These are phyloP conservation scores for Drosophila nr. perissopoda DNA, from an alignment of 2,888 invertebrate species.

Conservation along the genomic window DNA sequence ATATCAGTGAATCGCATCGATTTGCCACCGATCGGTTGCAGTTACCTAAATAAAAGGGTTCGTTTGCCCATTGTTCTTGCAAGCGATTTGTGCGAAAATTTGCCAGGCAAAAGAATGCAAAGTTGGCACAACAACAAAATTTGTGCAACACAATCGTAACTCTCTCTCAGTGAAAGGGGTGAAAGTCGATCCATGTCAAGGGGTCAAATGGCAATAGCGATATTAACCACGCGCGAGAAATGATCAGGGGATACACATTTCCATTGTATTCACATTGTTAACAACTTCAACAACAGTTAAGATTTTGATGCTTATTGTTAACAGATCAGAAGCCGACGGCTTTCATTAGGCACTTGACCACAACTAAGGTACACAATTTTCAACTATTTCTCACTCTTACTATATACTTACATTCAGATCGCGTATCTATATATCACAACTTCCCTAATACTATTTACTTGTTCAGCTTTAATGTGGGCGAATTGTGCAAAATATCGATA, in stretches of 20 bases:
- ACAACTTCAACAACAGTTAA: background rate
- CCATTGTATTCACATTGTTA: conserved; percentile 6
- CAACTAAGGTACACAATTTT: background rate
- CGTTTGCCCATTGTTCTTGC: conserved; percentile 26
- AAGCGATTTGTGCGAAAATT: conserved; percentile 61
- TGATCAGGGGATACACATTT: conserved; percentile 17
- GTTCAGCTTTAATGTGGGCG: too few relatives aligned
- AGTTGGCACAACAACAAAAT: conserved; percentile 67
- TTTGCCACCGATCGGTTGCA: conserved; percentile 27
- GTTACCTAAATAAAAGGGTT: conserved; percentile 5
- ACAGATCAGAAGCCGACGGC: background rate
- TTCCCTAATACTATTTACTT: too few relatives aligned
- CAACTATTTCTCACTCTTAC: background rate
- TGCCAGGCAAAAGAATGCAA: conserved; percentile 49
- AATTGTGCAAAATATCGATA: too few relatives aligned
- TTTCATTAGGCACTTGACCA: background rate
- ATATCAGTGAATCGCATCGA: conserved; percentile 21
- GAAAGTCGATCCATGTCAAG: conserved; percentile 34
- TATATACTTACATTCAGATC: background rate
- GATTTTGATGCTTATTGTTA: conserved; percentile 1
- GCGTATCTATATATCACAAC: background rate
- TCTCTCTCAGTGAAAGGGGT: conserved; percentile 30
- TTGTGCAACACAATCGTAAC: conserved; percentile 20
- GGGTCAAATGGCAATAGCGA: conserved; percentile 27
- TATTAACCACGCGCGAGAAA: conserved; percentile 17